Conservation (phyloP, 2,113 vertebrate species). For the Calyptommatus sinebrachiatus region DNA sequence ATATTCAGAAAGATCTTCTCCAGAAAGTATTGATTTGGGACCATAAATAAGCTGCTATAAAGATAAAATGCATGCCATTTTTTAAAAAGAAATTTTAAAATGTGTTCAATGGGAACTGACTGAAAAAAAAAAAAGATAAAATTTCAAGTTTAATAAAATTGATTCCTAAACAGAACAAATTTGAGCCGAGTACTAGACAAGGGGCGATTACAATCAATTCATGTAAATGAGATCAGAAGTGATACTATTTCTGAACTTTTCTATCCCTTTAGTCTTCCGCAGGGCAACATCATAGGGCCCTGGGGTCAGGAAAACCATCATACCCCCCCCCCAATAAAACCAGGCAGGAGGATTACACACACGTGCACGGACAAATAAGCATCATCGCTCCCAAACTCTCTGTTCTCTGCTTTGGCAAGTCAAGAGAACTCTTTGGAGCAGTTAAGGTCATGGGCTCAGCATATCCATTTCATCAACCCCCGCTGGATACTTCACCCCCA, state of each 20-base stretch:
- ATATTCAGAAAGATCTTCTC: neutral
- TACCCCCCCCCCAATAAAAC: neutral
- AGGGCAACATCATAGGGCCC: neutral
- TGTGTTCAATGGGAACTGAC: neutral
- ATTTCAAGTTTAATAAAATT: conserved; percentile 8
- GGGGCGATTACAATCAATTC: neutral
- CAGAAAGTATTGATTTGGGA: neutral
- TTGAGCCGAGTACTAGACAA: neutral
- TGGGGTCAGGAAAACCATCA: neutral
- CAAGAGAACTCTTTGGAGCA: neutral
- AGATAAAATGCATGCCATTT: conserved; percentile 10
- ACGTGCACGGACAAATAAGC: neutral
- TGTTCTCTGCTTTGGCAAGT: neutral
- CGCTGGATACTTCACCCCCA: neutral
- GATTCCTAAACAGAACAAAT: neutral
- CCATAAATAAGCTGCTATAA: neutral
- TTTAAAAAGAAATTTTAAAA: conserved; percentile 1
- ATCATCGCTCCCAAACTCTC: neutral
- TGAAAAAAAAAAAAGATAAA: neutral
- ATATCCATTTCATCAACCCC: conserved; percentile 2
- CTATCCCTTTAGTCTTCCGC: neutral
- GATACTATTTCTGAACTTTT: conserved; percentile 2
- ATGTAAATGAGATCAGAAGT: neutral
- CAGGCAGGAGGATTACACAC: neutral
- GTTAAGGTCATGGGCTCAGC: neutral